Base-by-base conservation (phyloP, 2,113 vertebrate species). In the Myotis davidii region DNA sequence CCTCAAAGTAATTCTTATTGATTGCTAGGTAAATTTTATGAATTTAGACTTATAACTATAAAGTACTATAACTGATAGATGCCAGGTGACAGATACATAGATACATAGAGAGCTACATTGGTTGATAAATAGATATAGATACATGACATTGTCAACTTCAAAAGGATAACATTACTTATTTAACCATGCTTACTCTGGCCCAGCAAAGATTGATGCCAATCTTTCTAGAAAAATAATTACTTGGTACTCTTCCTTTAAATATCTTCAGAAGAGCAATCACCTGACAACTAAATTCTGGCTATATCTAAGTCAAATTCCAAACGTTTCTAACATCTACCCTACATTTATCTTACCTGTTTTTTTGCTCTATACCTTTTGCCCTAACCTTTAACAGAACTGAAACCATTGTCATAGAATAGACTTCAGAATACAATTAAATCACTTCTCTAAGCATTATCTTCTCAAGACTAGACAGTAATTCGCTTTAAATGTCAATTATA, bases 401-500 rank as follows among this genome's bases (percentile, higher is more conserved):
- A 92, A 56, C n/a, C 9, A 37, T 54, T 85, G 7, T 64, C 14
- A 69, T 42, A 52, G 39, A 76, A 78, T 34, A 65, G 54, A 74
- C 23, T 85, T 73, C 74, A 76, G 14, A 83, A 86, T 88, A 1
- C 90, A 94, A 82, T 79, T 91, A 73, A 42, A 42, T 25, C 29
- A n/a, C 16, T 91, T 94, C 45, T 88, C 64, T 83, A 56, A 94
- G 50, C 17, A 90, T 87, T 94, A 65, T 86, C 23, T 69, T 88
- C 9, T 32, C 92, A 88, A 92, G 7, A 21, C 25, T 79, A 84
- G 56, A 91, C 61, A 83, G 23, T 74, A 95, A 88, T 76, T 56
- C 23, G 86, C 48, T 64, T 95, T 67, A 76, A 61, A 70, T 92
- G 94, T 96, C 50, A 77, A 65, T 90, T 78, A 85, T 27, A 86